A percentile compares a stretch with the other conserved stretches of the same genome.
phyloP scores from a whole-genome alignment of 1,140 invertebrate genomes.

The Lordiphosa clarofinis region DNA sequence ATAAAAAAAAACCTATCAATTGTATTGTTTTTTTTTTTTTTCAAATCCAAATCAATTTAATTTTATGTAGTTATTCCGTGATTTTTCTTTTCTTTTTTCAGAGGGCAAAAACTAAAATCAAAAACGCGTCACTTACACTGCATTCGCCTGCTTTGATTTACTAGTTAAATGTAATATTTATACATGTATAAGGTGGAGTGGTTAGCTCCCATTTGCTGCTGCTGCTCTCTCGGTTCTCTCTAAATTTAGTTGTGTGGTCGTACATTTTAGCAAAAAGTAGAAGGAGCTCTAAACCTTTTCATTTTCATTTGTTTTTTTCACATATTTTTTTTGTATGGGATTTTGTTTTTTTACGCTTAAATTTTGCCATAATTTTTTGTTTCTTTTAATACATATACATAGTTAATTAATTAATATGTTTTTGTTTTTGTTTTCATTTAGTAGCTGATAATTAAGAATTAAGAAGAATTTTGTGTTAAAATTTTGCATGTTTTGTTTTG shows the following conservation, averaged over 20 bases:
- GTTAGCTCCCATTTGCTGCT: constrained; percentile 42
- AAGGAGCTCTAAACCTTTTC: constrained; percentile 20
- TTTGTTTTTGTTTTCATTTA: constrained; percentile 34
- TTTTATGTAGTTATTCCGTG: constrained; percentile 23
- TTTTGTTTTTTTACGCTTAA: constrained; percentile 49
- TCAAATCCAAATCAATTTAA: constrained; percentile 53
- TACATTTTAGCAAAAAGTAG: constrained; percentile 27
- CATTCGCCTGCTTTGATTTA: constrained; percentile 62
- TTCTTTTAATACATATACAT: constrained; percentile 59
- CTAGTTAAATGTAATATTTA: constrained; percentile 55
- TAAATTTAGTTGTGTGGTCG: constrained; percentile 22
- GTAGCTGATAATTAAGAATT: constrained; percentile 68
- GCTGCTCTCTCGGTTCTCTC: constrained; percentile 16
- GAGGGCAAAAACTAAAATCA: constrained; percentile 32
- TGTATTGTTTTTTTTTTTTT: constrained; percentile 29
- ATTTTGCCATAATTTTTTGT: constrained; percentile 41
- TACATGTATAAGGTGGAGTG: constrained; percentile 29
- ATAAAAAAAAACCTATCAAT: constrained; percentile 58
- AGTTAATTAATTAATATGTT: constrained; percentile 64
- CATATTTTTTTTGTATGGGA: constrained; percentile 39
- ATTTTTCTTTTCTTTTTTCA: too few species aligned
- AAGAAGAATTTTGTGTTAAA: constrained; percentile 35
- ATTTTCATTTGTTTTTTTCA: constrained; percentile 36
- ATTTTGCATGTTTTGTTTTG: constrained; percentile 23
- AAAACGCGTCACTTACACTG: constrained; percentile 60